phyloP scores from a whole-genome alignment of 2,113 vertebrate genomes.

The Rostratula benghalensis region DNA sequence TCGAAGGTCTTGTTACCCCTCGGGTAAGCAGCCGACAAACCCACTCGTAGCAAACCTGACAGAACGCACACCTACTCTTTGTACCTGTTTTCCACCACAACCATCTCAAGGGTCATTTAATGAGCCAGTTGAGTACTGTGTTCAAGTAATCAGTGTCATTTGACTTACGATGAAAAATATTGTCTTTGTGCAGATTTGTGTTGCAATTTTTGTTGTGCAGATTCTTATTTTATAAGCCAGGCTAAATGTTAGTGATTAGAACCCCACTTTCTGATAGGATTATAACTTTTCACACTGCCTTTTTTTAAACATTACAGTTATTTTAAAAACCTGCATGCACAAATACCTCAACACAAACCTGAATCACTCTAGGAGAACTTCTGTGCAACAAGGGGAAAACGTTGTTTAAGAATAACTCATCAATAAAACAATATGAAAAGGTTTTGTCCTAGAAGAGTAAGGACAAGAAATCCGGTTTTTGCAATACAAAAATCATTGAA shows the following conservation, averaged over 20 bases:
- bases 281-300: not conserved
- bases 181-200: not conserved
- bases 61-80: not conserved
- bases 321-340: not conserved
- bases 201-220: not conserved
- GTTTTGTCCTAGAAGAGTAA: not conserved
- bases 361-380: not conserved
- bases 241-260: not conserved
- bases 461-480: not conserved
- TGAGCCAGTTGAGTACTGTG: not conserved
- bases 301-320: not conserved
- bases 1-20: not conserved
- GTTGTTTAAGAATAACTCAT: not conserved
- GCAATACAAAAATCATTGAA: not conserved
- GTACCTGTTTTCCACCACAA: not conserved
- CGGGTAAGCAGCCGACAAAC: not conserved
- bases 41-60: not conserved
- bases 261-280: not conserved
- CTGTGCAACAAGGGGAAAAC: not conserved
- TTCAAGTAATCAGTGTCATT: not conserved
- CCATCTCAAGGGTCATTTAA: conserved; percentile 28
- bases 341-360: not conserved
- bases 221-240: not conserved
- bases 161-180: not conserved
- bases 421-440: not conserved